Evolutionary conservation across 2,888 invertebrate genomes (phyloP), one percentile per base, ranked within the genome.

Genomic region (Gryllus longicercus): DNA sequence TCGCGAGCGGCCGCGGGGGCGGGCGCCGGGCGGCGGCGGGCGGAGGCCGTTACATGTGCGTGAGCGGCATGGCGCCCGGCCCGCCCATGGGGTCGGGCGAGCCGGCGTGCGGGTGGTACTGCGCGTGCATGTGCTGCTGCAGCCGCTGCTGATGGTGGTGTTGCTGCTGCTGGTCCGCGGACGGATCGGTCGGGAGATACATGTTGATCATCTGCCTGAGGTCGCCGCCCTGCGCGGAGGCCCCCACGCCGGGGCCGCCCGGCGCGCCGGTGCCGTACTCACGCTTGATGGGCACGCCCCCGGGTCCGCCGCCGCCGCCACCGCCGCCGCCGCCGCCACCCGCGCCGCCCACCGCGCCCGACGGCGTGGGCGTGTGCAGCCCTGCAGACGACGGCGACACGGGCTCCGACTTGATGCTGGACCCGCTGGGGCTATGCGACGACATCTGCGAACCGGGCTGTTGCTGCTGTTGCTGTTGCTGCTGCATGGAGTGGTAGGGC

Each of bases 391-490:
- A 92, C 78, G 95, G 94, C 80, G 95, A 95, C 85, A 95, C 94
- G 51, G 95, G 95, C 87, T 96, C 96, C 79, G 95, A 95, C 87
- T 96, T 96, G 86, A 95, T 94, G 86, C 95, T 95, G 83, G 94
- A 94, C 84, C 95, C 95, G 86, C 95, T 95, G 79, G 95, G 95
- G 85, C 95, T 94, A 88, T 95, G 95, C 82, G 93, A 92, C 84
- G 90, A 90, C 85, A 90, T 88, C 86, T 90, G 90, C 18, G 93
- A 92, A 78, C 92, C 91, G 0, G 92, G 91, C 85, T 92, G 89
- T 78, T 82, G 90, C 49, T 75, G 80, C 50, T 50, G 83, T 85
- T 92, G 89, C 78, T 81, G 90, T 85, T 92, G 89, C 78, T 79
- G 90, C 89, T 95, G 79, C 80, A 82, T 81, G 25, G 95, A 95